phyloP scores from a whole-genome alignment of 2,797 vertebrate genomes.

The Crocidura indochinensis region DNA sequence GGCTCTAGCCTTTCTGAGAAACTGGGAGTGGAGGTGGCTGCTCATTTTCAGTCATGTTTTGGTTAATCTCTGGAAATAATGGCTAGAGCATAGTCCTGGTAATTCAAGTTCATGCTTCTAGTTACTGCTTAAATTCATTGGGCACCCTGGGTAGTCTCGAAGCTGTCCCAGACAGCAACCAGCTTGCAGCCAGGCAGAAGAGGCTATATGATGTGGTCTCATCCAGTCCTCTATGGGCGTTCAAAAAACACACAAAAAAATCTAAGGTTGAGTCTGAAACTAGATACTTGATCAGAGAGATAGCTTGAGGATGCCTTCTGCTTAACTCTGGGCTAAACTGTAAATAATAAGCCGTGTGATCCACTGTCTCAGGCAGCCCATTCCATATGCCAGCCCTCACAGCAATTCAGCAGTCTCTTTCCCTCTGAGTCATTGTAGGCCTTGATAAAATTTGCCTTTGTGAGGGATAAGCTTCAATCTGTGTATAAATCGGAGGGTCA shows the following conservation, averaged over 20 bases:
- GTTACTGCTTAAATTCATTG: not conserved
- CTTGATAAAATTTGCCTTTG: constrained; percentile 21
- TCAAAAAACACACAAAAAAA: constrained; percentile 39
- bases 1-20: constrained; percentile 36
- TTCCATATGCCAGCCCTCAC: not conserved
- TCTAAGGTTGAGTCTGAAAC: constrained; percentile 43
- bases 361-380: not conserved
- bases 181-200: not conserved
- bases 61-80: constrained; percentile 63
- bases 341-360: constrained; percentile 22
- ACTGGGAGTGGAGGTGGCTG: constrained; percentile 9
- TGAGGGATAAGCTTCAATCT: not conserved
- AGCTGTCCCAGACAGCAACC: not conserved
- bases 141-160: not conserved
- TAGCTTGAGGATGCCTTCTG: not conserved
- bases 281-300: constrained; percentile 25
- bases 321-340: constrained; percentile 39
- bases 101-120: not conserved
- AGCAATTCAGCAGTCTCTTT: not conserved
- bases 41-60: constrained; percentile 51
- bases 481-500: constrained; percentile 42
- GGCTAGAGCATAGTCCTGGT: not conserved
- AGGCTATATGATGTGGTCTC: not conserved
- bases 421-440: not conserved
- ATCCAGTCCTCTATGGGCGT: not conserved